A percentile compares a stretch with the other conserved stretches of the same genome.
Evolutionary conservation across 2,888 invertebrate species (phyloP).

Genomic region (Amblyjoppa fuscipennis): DNA sequence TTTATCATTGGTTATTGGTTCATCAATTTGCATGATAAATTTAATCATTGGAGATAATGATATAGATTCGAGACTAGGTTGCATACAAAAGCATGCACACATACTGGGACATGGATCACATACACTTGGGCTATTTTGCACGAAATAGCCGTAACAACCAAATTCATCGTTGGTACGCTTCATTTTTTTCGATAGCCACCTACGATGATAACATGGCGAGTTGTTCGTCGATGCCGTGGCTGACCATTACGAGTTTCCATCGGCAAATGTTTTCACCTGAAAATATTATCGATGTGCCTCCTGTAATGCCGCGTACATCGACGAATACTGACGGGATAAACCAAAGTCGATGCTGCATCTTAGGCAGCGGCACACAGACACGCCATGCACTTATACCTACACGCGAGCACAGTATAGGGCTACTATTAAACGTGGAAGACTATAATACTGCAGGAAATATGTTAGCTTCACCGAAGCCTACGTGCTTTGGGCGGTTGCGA

Average conservation of each 20-base stretch:
- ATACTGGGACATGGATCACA: too few species aligned
- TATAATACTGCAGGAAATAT: slow-evolving; percentile 52
- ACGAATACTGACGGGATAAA: slow-evolving; percentile 17
- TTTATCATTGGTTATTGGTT: too few species aligned
- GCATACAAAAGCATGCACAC: too few species aligned
- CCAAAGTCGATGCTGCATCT: background rate
- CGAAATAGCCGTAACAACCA: slow-evolving; percentile 37
- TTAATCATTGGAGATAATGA: too few species aligned
- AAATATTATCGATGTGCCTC: slow-evolving; percentile 42
- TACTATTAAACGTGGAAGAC: slow-evolving; percentile 27
- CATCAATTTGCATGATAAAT: too few species aligned
- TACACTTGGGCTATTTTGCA: background rate
- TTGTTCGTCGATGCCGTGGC: background rate
- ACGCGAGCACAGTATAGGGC: background rate
- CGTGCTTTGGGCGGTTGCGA: slow-evolving; percentile 7
- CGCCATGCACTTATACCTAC: background rate
- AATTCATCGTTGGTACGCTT: slow-evolving; percentile 42
- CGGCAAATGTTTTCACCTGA: slow-evolving; percentile 32
- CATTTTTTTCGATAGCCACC: slow-evolving; percentile 31
- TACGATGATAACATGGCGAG: slow-evolving; percentile 44
- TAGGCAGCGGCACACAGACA: background rate
- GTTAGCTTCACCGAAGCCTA: slow-evolving; percentile 13
- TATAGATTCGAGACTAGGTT: too few species aligned
- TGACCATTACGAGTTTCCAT: background rate
- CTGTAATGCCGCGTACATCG: slow-evolving; percentile 26